phyloP scores from a whole-genome alignment of 2,113 vertebrate species.

The Anas platyrhynchos region DNA sequence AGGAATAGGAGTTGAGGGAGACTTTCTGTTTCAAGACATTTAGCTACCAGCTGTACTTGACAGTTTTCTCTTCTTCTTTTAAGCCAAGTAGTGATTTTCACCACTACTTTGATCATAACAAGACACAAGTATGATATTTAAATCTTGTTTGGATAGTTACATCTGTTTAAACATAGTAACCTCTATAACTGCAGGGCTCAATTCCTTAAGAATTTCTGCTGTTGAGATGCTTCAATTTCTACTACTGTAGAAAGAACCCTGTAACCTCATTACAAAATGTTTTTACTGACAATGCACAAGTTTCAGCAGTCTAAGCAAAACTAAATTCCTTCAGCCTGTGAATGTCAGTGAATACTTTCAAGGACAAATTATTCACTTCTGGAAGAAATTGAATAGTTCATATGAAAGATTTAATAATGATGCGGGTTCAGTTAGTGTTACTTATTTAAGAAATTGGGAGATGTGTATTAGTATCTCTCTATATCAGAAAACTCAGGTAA shows the following conservation, averaged over 20 bases:
- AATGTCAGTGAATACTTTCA: background rate
- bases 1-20: background rate
- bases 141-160: slow-evolving; percentile 16
- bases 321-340: background rate
- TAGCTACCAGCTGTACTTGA: background rate
- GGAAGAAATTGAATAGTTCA: background rate
- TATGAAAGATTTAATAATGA: background rate
- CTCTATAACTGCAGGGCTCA: background rate
- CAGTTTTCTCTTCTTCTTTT: background rate
- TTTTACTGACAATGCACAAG: background rate
- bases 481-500: background rate
- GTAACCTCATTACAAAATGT: background rate
- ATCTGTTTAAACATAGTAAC: background rate
- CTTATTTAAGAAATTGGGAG: background rate
- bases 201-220: background rate
- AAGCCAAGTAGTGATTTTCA: background rate
- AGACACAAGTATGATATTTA: background rate
- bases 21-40: background rate
- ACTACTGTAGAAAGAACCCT: background rate
- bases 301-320: background rate
- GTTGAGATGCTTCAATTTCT: background rate
- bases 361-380: background rate
- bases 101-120: slow-evolving; percentile 1
- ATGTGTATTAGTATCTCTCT: background rate
- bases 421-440: background rate